Evolutionary conservation across 2,888 invertebrate genomes (phyloP), one percentile per base, ranked within the genome.

Genomic region (Acanthosoma haemorrhoidale): DNA sequence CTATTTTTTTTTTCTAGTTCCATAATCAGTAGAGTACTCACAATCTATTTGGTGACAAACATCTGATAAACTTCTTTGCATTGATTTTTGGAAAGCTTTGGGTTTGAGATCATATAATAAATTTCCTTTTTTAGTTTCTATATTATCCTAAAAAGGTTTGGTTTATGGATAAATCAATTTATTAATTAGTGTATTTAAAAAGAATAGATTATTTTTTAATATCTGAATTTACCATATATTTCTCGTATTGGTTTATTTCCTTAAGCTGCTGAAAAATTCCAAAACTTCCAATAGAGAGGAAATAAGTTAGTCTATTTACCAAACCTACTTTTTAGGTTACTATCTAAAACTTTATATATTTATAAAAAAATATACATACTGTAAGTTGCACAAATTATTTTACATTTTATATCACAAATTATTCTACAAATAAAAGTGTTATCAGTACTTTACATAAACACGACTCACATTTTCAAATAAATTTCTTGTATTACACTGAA

Each of bases 361-460:
- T 3, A 51, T n/a, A n/a, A n/a, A 51, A 51, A 51, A 51, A 51
- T 51, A 51, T 51, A 25, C 29, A n/a, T n/a, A n/a, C n/a, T n/a
- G 21, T 25, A 51, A 51, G 51, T 51, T 25, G 29, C n/a, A n/a
- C 21, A 25, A 25, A 41, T 15, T 41, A 64, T 29, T 64, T 64
- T 64, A 64, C 64, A 64, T 16, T 41, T 64, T 64, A 64, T 64
- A 64, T 41, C 41, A 64, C 64, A 64, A 58, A 61, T 38, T 51
- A 36, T 61, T 61, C 36, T 8, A 61, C 61, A 61, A 18, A 60
- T 39, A 38, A 21, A 36, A 43, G 43, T 43, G 18, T 43, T 15
- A 43, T 43, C 8, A 21, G 29, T 8, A 51, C 51, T 51, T 51
- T 25, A 51, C 25, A 51, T 51, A 25, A 13, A n/a, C 13, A 25